A percentile compares a stretch with the other conserved stretches of the same genome.
Conservation (phyloP, 37 sponge, comb jelly and placozoan species). For the Chondrilla cf. caribensis region DNA sequence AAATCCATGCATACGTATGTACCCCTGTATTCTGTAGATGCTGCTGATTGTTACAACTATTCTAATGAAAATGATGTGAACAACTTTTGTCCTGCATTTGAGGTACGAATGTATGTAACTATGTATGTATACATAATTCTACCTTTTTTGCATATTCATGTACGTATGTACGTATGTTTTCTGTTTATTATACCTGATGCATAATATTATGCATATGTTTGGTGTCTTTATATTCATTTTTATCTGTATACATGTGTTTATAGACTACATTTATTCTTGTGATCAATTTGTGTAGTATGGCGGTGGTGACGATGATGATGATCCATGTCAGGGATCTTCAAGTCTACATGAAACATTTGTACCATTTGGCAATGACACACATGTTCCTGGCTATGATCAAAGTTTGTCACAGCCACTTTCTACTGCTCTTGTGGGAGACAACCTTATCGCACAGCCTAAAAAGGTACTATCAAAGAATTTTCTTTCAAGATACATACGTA, state of each 20-base stretch:
- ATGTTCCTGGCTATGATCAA: neutral
- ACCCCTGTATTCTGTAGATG: no score
- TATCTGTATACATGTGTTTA: no score
- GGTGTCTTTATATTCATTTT: no score
- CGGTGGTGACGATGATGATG: conserved; percentile 35
- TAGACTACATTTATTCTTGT: neutral
- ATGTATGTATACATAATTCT: neutral
- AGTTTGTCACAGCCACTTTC: neutral
- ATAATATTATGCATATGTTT: no score
- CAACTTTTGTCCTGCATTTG: conserved; percentile 55
- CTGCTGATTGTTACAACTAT: conserved; percentile 66
- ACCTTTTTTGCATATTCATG: neutral
- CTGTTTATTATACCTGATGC: no score
- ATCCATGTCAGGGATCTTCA: neutral
- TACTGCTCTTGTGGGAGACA: conserved; percentile 33
- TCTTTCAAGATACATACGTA: neutral
- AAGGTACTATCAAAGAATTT: conserved; percentile 29
- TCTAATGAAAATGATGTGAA: conserved; percentile 63
- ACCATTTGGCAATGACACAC: conserved; percentile 24
- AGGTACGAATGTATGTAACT: neutral
- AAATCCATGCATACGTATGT: no score
- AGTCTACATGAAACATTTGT: conserved; percentile 19
- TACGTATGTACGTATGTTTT: neutral
- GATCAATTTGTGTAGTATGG: neutral
- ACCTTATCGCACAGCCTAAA: conserved; percentile 51